A percentile compares a stretch with the other conserved stretches of the same genome.
phyloP scores from a whole-genome alignment of 2,113 vertebrate species.

The Cricetomys ansorgei region DNA sequence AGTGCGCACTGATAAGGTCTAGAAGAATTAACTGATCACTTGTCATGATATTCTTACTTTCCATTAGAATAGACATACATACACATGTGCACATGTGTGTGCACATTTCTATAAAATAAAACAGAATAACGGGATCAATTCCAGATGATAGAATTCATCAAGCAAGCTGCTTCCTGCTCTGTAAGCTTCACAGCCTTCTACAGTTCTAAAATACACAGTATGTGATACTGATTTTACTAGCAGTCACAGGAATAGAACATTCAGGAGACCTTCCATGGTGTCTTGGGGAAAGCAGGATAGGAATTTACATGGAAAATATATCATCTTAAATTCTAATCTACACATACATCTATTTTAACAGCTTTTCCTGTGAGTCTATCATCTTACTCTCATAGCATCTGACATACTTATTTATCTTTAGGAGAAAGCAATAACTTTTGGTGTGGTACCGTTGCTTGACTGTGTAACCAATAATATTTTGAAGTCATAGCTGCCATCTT shows the following conservation, averaged over 20 bases:
- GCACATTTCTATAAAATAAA: not conserved
- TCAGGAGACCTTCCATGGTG: not conserved
- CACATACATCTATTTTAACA: not conserved
- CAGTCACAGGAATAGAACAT: not conserved
- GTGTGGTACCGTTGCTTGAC: not conserved
- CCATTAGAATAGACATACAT: not conserved
- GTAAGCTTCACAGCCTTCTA: not conserved
- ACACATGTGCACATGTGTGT: not conserved
- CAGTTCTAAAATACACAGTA: not conserved
- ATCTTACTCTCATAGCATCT: not conserved
- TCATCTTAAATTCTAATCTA: not conserved
- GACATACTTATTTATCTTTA: not conserved
- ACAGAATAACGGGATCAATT: not conserved
- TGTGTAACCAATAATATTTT: not conserved
- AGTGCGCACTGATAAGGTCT: not conserved
- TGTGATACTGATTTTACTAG: not conserved
- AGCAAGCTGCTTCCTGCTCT: not conserved
- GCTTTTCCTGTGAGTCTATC: not conserved
- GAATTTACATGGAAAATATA: not conserved
- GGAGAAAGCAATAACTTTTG: not conserved
- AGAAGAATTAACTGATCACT: not conserved
- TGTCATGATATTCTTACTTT: constrained; percentile 11
- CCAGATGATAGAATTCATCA: not conserved
- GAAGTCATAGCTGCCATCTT: not conserved
- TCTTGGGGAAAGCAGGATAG: not conserved